These are phyloP conservation scores for Psittacula cyanocephala DNA, from an alignment of 2,113 vertebrate species.

Conservation along the genomic window DNA sequence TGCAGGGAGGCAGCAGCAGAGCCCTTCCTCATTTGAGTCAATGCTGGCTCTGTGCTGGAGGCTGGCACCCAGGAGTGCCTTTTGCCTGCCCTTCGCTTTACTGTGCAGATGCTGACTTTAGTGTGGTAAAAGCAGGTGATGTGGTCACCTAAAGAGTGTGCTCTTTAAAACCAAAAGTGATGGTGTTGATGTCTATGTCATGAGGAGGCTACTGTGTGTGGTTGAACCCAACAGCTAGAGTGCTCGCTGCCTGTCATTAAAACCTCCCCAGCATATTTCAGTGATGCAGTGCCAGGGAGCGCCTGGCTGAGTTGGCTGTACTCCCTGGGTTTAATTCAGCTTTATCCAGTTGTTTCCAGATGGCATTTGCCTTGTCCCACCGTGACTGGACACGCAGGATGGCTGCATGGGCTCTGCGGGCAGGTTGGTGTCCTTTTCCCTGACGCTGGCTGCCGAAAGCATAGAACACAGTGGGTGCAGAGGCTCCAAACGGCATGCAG, in stretches of 20 bases:
- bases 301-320: not conserved
- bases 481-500: not conserved
- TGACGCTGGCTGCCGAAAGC: accelerated
- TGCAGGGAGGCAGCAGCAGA: not conserved
- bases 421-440: not conserved
- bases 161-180: not conserved
- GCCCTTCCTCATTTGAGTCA: not conserved
- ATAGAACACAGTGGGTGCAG: accelerated
- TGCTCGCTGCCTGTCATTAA: not conserved
- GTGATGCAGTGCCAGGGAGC: not conserved
- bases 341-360: not conserved
- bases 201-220: accelerated
- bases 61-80: accelerated
- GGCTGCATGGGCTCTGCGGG: not conserved
- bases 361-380: not conserved
- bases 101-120: not conserved
- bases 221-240: not conserved
- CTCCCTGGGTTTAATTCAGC: not conserved
- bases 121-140: accelerated
- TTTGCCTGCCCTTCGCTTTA: not conserved
- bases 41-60: not conserved
- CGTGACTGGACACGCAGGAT: accelerated
- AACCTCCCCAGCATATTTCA: not conserved
- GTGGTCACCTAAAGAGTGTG: not conserved
- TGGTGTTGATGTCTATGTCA: accelerated